A percentile compares a stretch with the other conserved stretches of the same genome.
These are phyloP conservation scores for Drosophila sp. DNA, from an alignment of 1,140 invertebrate genomes.

Conservation along the genomic window DNA sequence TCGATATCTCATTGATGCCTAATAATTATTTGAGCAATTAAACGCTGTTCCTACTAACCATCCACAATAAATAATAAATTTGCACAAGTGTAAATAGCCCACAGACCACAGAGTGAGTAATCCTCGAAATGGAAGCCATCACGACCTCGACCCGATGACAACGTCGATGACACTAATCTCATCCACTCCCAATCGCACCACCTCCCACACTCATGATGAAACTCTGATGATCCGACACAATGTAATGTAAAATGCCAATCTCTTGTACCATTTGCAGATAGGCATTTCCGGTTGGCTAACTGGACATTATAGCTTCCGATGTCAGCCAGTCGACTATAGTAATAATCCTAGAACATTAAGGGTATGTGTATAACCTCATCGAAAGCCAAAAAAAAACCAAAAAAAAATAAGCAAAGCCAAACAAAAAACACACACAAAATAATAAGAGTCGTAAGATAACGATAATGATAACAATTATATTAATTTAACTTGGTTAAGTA, in stretches of 20 bases:
- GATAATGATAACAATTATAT: slow-evolving; percentile 49
- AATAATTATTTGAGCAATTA: slow-evolving; percentile 30
- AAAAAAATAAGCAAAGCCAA: neutral
- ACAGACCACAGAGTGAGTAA: slow-evolving; percentile 28
- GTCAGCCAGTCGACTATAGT: slow-evolving; percentile 97
- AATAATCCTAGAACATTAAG: slow-evolving; percentile 93
- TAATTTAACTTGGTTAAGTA: slow-evolving; percentile 30
- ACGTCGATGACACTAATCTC: slow-evolving; percentile 23
- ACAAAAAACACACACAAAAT: neutral
- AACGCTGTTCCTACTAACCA: slow-evolving; percentile 65
- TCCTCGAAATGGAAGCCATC: slow-evolving; percentile 1
- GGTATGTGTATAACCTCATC: slow-evolving; percentile 85
- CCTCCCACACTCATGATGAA: neutral
- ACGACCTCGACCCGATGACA: slow-evolving; percentile 15
- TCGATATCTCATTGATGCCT: no score
- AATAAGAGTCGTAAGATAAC: slow-evolving; percentile 56
- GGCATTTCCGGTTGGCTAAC: slow-evolving; percentile 93
- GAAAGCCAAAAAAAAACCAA: neutral
- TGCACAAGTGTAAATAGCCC: slow-evolving; percentile 56
- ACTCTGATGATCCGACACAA: slow-evolving; percentile 11
- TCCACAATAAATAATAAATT: slow-evolving; percentile 27
- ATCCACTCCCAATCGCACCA: slow-evolving; percentile 1
- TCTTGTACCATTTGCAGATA: slow-evolving; percentile 88
- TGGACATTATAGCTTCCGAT: slow-evolving; percentile 95
- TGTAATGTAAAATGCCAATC: slow-evolving; percentile 38